Conservation (phyloP, 2,797 vertebrate species). For the Chromis chromis region DNA sequence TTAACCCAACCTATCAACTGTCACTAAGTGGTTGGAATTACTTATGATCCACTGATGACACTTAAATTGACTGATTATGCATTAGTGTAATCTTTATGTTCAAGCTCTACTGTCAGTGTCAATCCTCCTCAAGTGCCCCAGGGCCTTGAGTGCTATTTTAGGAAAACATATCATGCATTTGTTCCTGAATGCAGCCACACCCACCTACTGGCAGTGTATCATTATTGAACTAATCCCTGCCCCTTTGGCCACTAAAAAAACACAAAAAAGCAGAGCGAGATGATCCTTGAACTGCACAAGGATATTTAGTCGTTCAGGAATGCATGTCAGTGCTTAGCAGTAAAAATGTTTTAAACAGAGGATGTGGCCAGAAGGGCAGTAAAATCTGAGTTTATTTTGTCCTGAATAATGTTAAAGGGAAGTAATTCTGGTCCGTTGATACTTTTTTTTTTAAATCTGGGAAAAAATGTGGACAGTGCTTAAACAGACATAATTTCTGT, state of each 20-base stretch:
- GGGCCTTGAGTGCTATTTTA: no score
- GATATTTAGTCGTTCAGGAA: background rate
- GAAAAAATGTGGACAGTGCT: background rate
- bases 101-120: no score
- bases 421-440: background rate
- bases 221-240: background rate
- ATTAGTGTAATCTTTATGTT: no score
- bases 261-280: background rate
- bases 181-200: background rate
- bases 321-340: slow-evolving; percentile 7
- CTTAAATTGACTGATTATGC: no score
- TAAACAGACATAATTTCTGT: background rate
- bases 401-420: slow-evolving; percentile 1
- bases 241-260: background rate
- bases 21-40: no score
- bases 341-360: slow-evolving; percentile 19
- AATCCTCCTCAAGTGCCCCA: no score
- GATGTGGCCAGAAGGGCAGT: slow-evolving; percentile 24
- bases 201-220: background rate
- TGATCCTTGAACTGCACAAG: background rate
- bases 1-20: no score
- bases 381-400: slow-evolving; percentile 2
- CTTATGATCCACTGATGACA: no score
- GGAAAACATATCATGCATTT: no score
- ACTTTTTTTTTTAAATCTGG: background rate